A percentile compares a stretch with the other conserved stretches of the same genome.
phyloP scores from a whole-genome alignment of 2,797 vertebrate species.

The Limosa lapponica region DNA sequence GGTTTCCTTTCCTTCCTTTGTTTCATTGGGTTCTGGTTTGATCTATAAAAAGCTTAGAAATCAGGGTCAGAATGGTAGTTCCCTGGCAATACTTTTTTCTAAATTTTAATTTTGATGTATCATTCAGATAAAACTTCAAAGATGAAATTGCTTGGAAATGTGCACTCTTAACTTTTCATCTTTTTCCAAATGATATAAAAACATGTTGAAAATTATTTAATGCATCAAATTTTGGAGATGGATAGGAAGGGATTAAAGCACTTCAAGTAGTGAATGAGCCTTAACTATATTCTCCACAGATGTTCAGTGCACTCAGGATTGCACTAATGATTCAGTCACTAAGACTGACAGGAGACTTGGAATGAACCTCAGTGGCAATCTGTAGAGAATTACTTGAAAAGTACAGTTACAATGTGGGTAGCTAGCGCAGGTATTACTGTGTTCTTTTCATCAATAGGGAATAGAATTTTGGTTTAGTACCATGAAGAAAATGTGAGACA shows the following conservation, averaged over 20 bases:
- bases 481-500: background rate
- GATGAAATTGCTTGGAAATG: background rate
- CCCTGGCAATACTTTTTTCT: background rate
- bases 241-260: slow-evolving; percentile 25
- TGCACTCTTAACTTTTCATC: background rate
- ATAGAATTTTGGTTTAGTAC: slow-evolving; percentile 25
- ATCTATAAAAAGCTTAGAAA: background rate
- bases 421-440: background rate
- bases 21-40: background rate
- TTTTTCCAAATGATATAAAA: slow-evolving; percentile 27
- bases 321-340: slow-evolving; percentile 22
- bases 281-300: slow-evolving; percentile 38
- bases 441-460: slow-evolving; percentile 9
- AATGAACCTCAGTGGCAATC: slow-evolving; percentile 13
- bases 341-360: background rate
- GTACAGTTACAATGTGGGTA: background rate
- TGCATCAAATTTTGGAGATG: slow-evolving; percentile 9
- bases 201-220: slow-evolving; percentile 25
- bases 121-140: background rate
- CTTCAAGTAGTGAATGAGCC: slow-evolving; percentile 32
- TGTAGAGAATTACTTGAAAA: slow-evolving; percentile 1
- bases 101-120: background rate
- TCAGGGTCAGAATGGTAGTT: background rate
- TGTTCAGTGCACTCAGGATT: slow-evolving; percentile 25
- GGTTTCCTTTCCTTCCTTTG: background rate